Conservation (phyloP, 1,140 invertebrate genomes). For the Sarcophaga bullata region DNA sequence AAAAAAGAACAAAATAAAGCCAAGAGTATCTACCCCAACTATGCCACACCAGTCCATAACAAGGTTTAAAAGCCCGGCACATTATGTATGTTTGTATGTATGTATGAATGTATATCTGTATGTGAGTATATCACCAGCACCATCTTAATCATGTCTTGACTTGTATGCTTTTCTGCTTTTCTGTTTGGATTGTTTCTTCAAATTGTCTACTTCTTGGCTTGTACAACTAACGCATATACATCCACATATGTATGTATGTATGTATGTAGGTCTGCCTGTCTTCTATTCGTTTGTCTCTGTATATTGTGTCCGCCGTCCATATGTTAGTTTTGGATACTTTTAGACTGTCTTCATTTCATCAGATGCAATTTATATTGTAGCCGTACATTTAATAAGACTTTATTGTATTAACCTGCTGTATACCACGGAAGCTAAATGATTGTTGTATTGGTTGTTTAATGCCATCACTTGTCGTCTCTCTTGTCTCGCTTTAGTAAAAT, state of each 20-base stretch:
- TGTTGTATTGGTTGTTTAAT: conserved; percentile 27
- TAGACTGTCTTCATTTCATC: conserved; percentile 1
- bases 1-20: background rate
- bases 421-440: conserved; percentile 37
- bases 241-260: too few relatives aligned
- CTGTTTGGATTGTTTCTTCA: background rate
- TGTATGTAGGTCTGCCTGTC: background rate
- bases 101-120: too few relatives aligned
- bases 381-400: conserved; percentile 29
- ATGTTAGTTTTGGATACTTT: background rate
- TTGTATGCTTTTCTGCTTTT: background rate
- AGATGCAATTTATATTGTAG: conserved; percentile 11
- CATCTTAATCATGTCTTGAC: conserved; percentile 26
- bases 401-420: conserved; percentile 30
- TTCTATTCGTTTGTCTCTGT: background rate
- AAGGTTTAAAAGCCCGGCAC: background rate
- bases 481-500: too few relatives aligned
- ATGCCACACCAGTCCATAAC: conserved; percentile 1
- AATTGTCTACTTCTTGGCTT: background rate
- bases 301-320: background rate
- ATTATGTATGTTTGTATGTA: too few relatives aligned
- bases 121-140: conserved; percentile 5
- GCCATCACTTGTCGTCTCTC: background rate
- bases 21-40: background rate
- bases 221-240: background rate